Conservation (phyloP, 2,888 invertebrate genomes). For the Linnaemya tessellans region DNA sequence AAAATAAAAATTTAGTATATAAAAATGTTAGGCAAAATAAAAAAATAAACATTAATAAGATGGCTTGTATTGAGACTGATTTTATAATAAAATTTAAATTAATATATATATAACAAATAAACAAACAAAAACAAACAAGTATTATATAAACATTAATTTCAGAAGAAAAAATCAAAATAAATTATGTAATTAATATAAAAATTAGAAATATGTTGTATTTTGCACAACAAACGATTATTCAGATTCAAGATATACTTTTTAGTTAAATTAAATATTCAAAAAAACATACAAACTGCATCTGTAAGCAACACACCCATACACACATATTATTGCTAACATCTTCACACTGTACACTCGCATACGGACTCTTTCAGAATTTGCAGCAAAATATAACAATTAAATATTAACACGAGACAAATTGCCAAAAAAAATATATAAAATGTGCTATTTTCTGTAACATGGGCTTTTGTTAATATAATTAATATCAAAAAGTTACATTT, state of each 20-base stretch:
- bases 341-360: too few relatives aligned
- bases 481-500: too few relatives aligned
- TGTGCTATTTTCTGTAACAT: too few relatives aligned
- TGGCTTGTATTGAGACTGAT: constrained; percentile 81
- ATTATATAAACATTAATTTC: constrained; percentile 30
- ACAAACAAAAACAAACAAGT: constrained; percentile 49
- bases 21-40: constrained; percentile 65
- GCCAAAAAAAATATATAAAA: too few relatives aligned
- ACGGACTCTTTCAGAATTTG: too few relatives aligned
- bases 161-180: constrained; percentile 60
- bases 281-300: not conserved
- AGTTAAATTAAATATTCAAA: constrained; percentile 28
- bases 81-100: constrained; percentile 75
- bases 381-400: too few relatives aligned
- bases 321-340: too few relatives aligned
- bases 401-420: too few relatives aligned
- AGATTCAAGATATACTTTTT: constrained; percentile 50
- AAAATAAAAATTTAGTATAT: constrained; percentile 20
- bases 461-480: too few relatives aligned
- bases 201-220: constrained; percentile 64
- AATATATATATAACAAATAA: constrained; percentile 40
- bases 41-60: constrained; percentile 74
- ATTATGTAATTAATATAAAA: constrained; percentile 33
- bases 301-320: too few relatives aligned
- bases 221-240: constrained; percentile 63